Conservation (phyloP, 1,140 invertebrate species). For the Drosophila quadrilineata region DNA sequence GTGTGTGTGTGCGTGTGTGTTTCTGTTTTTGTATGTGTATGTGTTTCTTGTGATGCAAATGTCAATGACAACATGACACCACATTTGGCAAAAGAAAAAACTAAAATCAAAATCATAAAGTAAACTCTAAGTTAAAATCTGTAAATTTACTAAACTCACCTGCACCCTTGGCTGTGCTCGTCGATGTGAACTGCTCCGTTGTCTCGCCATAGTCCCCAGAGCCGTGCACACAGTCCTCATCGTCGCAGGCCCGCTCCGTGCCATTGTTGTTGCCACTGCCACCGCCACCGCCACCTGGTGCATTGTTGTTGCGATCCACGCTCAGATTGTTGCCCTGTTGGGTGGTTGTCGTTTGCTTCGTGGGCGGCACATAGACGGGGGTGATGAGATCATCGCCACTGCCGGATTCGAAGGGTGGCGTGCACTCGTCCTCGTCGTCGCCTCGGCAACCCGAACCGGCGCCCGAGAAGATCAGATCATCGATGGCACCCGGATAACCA, state of each 20-base stretch:
- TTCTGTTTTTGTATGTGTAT: constrained; percentile 15
- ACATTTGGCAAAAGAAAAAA: constrained; percentile 31
- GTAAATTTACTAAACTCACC: constrained; percentile 74
- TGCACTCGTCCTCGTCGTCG: constrained; percentile 93
- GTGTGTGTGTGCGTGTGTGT: constrained; percentile 15
- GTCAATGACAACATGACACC: constrained; percentile 72
- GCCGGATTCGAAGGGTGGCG: constrained; percentile 90
- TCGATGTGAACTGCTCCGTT: constrained; percentile 85
- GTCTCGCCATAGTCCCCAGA: constrained; percentile 86
- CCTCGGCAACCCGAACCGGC: constrained; percentile 93
- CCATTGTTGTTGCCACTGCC: constrained; percentile 37
- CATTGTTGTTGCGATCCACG: constrained; percentile 42
- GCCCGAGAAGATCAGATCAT: constrained; percentile 94
- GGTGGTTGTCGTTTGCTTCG: constrained; percentile 86
- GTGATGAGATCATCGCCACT: constrained; percentile 95
- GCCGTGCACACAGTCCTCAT: constrained; percentile 91
- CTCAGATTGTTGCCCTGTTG: constrained; percentile 75
- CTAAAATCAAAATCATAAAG: background rate
- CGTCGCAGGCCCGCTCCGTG: constrained; percentile 86
- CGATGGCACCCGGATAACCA: constrained; percentile 88
- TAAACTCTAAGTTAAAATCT: constrained; percentile 3
- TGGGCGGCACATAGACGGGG: constrained; percentile 93
- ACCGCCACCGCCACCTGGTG: constrained; percentile 3
- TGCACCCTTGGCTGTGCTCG: constrained; percentile 83
- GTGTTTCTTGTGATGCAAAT: constrained; percentile 61